phyloP scores from a whole-genome alignment of 2,113 vertebrate genomes.

The Zeus faber region DNA sequence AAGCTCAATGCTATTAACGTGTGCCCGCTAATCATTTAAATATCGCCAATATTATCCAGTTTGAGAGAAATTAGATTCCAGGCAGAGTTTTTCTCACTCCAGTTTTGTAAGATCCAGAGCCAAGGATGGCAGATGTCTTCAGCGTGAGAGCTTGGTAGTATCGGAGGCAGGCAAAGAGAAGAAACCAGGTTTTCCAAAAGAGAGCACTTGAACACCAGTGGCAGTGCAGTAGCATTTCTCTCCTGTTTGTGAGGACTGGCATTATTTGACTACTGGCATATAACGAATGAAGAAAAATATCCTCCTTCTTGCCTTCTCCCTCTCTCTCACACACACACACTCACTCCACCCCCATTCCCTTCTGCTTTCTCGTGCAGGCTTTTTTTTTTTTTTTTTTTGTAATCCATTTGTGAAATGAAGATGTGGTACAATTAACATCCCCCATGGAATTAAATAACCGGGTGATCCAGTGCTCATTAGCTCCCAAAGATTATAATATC shows the following conservation, averaged over 20 bases:
- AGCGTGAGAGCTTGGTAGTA: constrained; percentile 47
- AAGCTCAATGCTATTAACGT: constrained; percentile 67
- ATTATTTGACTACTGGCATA: constrained; percentile 78
- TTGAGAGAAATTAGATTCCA: constrained; percentile 73
- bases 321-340: constrained; percentile 50
- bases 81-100: constrained; percentile 54
- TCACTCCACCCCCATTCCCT: constrained; percentile 64
- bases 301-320: constrained; percentile 67
- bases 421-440: constrained; percentile 89
- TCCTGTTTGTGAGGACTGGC: constrained; percentile 78
- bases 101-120: constrained; percentile 78
- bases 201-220: constrained; percentile 68
- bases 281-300: constrained; percentile 76
- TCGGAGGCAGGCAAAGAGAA: constrained; percentile 63
- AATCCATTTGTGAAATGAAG: constrained; percentile 96
- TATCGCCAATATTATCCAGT: constrained; percentile 72
- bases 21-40: constrained; percentile 64
- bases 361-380: constrained; percentile 68
- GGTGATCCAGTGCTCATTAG: constrained; percentile 95
- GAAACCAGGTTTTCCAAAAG: constrained; percentile 67
- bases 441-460: constrained; percentile 79
- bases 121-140: constrained; percentile 68
- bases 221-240: constrained; percentile 73
- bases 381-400: constrained; percentile 77
- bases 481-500: constrained; percentile 85